Evolutionary conservation across 2,888 invertebrate genomes (phyloP), one percentile per base, ranked within the genome.

Genomic region (Anthophora plumipes): DNA sequence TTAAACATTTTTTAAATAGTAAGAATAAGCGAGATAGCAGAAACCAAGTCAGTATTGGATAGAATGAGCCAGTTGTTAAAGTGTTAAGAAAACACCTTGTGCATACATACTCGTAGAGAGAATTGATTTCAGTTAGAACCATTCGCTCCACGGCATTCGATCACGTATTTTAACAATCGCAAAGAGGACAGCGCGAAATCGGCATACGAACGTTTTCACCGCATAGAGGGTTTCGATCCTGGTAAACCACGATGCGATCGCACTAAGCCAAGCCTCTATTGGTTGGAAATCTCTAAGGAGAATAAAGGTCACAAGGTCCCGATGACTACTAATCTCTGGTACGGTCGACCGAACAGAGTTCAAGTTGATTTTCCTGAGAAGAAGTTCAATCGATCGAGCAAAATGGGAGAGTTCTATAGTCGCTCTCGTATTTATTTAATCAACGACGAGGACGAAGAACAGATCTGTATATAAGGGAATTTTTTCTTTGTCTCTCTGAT

Each of bases 271-370:
- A 83, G 64, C 71, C 81, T 86, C 55, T 84, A 89, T 80, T 91
- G 91, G 91, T 64, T 57, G 14, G 87, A 82, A 73, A 91, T 91
- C 82, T 73, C 90, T 61, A 83, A 88, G 41, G 90, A 91, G 85
- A 89, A 91, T 76, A 85, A 88, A 75, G 81, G 74, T 77, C 89
- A 84, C 79, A 86, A 78, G 70, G 85, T 91, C 22, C 85, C 89
- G 31, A 85, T 89, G 76, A 85, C 87, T 80, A 73, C 86, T 71
- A 85, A 78, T 61, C 91, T 87, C 71, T 89, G 89, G 85, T 88
- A 92, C 85, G 90, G 91, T 59, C 85, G 90, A 80, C 89, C 91
- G 14, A 91, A 91, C 82, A 88, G 91, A 75, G 70, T 79, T 60
- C 88, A 88, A 80, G 66, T 88, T 70, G 92, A 92, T 86, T 78